These are phyloP conservation scores for Arvicanthis niloticus DNA, from an alignment of 2,113 vertebrate species.

Conservation along the genomic window DNA sequence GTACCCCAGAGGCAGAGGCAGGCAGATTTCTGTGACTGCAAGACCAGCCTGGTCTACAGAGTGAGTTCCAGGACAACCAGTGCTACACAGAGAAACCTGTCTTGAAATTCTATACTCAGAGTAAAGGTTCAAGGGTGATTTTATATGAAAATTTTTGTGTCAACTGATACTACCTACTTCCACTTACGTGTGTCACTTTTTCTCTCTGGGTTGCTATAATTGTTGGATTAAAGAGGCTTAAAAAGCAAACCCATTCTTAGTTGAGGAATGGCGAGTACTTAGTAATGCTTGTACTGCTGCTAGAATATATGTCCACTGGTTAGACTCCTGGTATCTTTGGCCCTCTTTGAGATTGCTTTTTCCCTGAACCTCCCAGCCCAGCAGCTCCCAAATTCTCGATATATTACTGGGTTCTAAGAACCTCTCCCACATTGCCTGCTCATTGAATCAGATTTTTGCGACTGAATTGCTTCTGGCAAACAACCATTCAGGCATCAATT, in stretches of 20 bases:
- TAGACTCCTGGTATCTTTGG: not conserved
- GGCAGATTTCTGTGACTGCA: not conserved
- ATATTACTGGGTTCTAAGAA: not conserved
- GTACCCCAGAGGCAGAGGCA: not conserved
- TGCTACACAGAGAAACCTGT: not conserved
- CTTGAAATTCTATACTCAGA: not conserved
- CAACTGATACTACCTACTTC: not conserved
- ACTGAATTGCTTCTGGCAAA: conserved; percentile 34
- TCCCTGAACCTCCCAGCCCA: not conserved
- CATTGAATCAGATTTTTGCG: conserved; percentile 42
- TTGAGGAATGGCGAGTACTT: not conserved
- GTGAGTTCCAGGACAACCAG: not conserved
- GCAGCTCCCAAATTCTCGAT: conserved; percentile 16
- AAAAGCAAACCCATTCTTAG: not conserved
- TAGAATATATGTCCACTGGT: not conserved
- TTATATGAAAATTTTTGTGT: not conserved
- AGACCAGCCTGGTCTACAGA: not conserved
- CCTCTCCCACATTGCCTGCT: not conserved
- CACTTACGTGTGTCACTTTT: not conserved
- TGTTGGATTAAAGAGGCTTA: not conserved
- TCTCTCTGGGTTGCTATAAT: not conserved
- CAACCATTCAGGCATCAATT: not conserved
- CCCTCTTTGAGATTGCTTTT: not conserved
- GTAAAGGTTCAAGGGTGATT: not conserved
- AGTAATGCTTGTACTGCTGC: not conserved